Percentiles rank a stretch among this genome's conserved stretches.
phyloP scores from a whole-genome alignment of 2,888 invertebrate genomes.

The Xestia xanthographa region DNA sequence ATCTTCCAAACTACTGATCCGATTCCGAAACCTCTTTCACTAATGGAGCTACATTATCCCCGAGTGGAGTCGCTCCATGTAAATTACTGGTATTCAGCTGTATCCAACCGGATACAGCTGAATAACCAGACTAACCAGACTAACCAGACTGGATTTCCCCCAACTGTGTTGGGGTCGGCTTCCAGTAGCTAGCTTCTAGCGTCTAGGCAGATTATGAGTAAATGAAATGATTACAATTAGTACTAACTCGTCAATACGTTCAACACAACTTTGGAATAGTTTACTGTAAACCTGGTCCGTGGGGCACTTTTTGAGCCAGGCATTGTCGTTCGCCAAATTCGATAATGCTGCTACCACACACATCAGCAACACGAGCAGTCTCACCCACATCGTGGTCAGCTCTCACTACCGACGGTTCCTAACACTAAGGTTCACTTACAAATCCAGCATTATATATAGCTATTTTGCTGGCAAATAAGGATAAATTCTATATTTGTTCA shows the following conservation, averaged over 20 bases:
- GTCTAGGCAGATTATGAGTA: not conserved
- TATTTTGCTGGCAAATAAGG: not conserved
- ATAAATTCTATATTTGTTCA: not conserved
- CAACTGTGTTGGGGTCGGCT: too few species aligned
- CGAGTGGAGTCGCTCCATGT: not conserved
- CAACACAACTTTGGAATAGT: not conserved
- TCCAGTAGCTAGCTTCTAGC: too few species aligned
- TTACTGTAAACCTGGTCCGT: not conserved
- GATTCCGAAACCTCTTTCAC: not conserved
- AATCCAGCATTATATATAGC: not conserved
- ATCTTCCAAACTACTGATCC: not conserved
- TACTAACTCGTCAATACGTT: not conserved
- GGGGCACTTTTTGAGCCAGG: not conserved
- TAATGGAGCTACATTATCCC: too few species aligned
- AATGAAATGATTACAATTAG: not conserved
- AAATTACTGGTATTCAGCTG: not conserved
- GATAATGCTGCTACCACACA: not conserved
- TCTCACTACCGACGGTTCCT: not conserved
- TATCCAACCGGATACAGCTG: too few species aligned
- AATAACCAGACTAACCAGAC: too few species aligned
- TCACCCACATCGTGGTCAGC: not conserved
- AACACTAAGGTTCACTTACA: not conserved
- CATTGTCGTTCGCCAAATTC: not conserved
- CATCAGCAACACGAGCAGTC: not conserved
- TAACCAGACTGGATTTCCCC: too few species aligned